These are phyloP conservation scores for Manduca sexta DNA, from an alignment of 1,140 invertebrate species.

Conservation along the genomic window DNA sequence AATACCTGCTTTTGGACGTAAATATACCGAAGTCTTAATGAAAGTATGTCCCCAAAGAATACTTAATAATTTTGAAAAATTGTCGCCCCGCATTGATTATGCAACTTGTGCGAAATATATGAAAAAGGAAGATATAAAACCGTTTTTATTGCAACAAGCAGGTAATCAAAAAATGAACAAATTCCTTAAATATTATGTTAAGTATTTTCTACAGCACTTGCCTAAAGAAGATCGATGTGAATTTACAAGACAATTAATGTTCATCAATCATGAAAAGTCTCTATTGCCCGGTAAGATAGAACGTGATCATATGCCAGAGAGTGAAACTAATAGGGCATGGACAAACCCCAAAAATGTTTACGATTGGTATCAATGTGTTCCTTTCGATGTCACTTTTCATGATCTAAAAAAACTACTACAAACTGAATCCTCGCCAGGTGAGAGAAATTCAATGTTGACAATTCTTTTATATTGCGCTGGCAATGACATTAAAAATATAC, in stretches of 20 bases:
- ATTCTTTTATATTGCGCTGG: conserved; percentile 29
- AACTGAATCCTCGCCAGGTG: conserved; percentile 28
- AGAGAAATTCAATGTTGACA: conserved; percentile 32
- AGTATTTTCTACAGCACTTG: conserved; percentile 34
- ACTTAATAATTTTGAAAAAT: conserved; percentile 34
- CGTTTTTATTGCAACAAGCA: conserved; percentile 27
- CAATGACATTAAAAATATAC: conserved; percentile 23
- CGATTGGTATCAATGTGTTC: conserved; percentile 38
- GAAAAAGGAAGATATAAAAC: conserved; percentile 28
- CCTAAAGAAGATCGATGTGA: conserved; percentile 31
- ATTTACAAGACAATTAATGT: conserved; percentile 33
- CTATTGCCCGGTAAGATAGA: too few relatives aligned
- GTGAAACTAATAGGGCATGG: too few relatives aligned
- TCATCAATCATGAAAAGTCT: conserved; percentile 26
- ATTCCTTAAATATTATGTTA: conserved; percentile 26
- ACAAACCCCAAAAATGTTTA: too few relatives aligned
- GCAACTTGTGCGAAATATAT: conserved; percentile 32
- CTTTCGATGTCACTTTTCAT: conserved; percentile 37
- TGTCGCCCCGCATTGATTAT: conserved; percentile 18
- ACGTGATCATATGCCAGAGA: too few relatives aligned
- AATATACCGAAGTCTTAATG: conserved; percentile 34
- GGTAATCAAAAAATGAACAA: conserved; percentile 16
- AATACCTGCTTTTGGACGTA: conserved; percentile 22
- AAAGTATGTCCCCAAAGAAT: conserved; percentile 27
- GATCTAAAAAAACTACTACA: conserved; percentile 40